phyloP scores from a whole-genome alignment of 2,888 invertebrate species.

The Eupithecia dodoneata region DNA sequence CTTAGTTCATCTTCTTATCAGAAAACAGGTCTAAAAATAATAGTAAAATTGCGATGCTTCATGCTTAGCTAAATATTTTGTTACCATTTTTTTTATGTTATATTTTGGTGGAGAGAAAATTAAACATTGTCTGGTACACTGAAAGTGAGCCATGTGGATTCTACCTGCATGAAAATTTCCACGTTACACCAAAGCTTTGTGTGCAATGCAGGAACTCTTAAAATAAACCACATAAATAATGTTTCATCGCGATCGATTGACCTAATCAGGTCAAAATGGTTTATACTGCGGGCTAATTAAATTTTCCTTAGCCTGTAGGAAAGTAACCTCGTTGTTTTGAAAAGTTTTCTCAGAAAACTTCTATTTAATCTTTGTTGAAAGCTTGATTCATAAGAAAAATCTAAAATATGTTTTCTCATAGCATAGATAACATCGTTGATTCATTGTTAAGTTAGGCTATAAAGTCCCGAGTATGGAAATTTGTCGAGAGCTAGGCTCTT shows the following conservation, averaged over 20 bases:
- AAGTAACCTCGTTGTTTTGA: neutral
- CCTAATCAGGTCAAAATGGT: conserved; percentile 67
- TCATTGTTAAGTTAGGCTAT: conserved; percentile 11
- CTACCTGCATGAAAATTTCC: conserved; percentile 32
- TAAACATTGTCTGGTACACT: neutral
- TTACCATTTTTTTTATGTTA: neutral
- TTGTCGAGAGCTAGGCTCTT: conserved; percentile 34
- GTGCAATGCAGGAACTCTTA: conserved; percentile 57
- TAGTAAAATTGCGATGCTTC: neutral
- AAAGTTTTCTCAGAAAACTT: neutral
- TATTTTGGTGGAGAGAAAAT: neutral
- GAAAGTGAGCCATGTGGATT: conserved; percentile 30
- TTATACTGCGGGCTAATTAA: conserved; percentile 70
- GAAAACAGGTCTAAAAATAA: neutral
- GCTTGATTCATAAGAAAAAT: neutral
- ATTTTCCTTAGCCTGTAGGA: conserved; percentile 30
- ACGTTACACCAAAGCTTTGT: conserved; percentile 44
- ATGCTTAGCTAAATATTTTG: neutral
- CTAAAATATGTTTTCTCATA: neutral
- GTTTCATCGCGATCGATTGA: conserved; percentile 69
- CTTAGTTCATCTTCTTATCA: neutral
- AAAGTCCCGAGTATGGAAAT: conserved; percentile 15
- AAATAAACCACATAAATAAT: conserved; percentile 68
- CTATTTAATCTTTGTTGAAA: neutral
- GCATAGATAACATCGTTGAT: neutral